Percentiles rank a stretch among this genome's conserved stretches.
Conservation (phyloP, 1,140 invertebrate genomes). For the Heterodera carotae region DNA sequence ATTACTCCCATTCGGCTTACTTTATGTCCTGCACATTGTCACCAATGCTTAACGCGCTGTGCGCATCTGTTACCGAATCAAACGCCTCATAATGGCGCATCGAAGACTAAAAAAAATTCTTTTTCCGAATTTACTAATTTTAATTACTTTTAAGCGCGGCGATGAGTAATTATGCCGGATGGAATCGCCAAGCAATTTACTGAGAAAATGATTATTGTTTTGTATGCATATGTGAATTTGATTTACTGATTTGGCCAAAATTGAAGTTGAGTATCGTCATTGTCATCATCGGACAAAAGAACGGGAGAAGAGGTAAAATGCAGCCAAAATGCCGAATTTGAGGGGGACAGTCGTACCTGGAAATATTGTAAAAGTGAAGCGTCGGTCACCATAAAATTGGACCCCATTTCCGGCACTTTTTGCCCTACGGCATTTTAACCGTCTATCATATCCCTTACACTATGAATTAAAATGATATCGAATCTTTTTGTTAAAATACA, state of each 20-base stretch:
- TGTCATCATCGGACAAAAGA: not conserved
- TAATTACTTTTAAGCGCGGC: not conserved
- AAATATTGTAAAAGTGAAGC: not conserved
- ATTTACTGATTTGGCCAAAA: slow-evolving; percentile 6
- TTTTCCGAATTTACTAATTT: not conserved
- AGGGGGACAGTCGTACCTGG: not conserved
- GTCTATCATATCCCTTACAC: too few species aligned
- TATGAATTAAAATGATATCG: not conserved
- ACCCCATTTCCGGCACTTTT: too few species aligned
- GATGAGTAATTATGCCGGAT: not conserved
- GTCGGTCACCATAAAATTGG: too few species aligned
- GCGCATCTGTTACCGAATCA: not conserved
- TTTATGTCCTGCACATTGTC: not conserved
- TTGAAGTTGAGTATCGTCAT: not conserved
- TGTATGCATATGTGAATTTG: not conserved
- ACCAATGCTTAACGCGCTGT: not conserved
- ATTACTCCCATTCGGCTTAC: not conserved
- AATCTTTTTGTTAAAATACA: not conserved
- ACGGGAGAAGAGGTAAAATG: not conserved
- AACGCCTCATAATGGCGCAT: not conserved
- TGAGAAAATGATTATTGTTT: not conserved
- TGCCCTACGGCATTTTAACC: too few species aligned
- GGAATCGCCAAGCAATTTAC: not conserved
- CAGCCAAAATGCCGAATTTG: not conserved
- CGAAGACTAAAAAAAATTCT: not conserved